These are phyloP conservation scores for Episyrphus balteatus DNA, from an alignment of 1,140 invertebrate species.

Conservation along the genomic window DNA sequence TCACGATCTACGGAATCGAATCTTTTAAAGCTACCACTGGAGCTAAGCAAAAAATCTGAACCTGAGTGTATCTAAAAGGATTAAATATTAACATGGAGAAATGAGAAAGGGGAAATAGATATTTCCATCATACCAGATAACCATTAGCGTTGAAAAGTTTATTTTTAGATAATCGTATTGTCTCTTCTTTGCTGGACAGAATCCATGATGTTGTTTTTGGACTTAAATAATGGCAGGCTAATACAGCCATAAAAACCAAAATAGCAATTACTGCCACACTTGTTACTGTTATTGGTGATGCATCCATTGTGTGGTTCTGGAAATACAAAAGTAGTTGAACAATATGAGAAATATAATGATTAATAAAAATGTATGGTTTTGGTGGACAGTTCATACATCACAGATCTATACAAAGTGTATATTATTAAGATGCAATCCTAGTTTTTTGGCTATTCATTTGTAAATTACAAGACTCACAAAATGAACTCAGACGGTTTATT, in stretches of 20 bases:
- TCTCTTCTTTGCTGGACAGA: conserved; percentile 49
- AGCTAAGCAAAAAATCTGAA: conserved; percentile 52
- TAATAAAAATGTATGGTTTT: too few species aligned
- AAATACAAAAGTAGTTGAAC: too few species aligned
- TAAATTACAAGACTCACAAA: too few species aligned
- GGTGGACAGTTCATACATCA: too few species aligned
- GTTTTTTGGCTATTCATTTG: too few species aligned
- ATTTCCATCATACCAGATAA: conserved; percentile 44
- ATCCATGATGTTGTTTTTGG: conserved; percentile 46
- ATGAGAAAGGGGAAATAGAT: neutral
- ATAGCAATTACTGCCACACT: conserved; percentile 32
- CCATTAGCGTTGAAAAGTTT: conserved; percentile 49
- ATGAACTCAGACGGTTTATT: too few species aligned
- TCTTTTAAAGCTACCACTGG: conserved; percentile 52
- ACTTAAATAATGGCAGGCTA: conserved; percentile 43
- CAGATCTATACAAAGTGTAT: too few species aligned
- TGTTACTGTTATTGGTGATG: conserved; percentile 30
- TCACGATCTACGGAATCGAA: conserved; percentile 54
- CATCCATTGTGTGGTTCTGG: conserved; percentile 25
- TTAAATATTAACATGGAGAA: neutral
- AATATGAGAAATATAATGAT: too few species aligned
- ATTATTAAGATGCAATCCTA: too few species aligned
- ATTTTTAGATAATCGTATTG: conserved; percentile 46
- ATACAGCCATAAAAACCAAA: conserved; percentile 33
- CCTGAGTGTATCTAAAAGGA: conserved; percentile 50